These are phyloP conservation scores for Megalonaias nervosa DNA, from an alignment of 1,140 invertebrate species.

Conservation along the genomic window DNA sequence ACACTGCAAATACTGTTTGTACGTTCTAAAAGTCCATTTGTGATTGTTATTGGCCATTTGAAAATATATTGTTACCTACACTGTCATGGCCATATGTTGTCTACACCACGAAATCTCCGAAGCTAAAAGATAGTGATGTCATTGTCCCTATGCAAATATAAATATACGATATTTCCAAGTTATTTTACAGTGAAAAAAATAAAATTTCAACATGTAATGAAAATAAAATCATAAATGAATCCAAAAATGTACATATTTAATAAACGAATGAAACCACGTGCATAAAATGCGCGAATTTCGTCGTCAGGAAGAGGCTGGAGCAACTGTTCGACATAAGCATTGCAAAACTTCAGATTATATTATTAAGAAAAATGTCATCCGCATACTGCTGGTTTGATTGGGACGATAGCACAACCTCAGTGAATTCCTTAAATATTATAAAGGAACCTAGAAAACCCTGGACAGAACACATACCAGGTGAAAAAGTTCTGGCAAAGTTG, in stretches of 20 bases:
- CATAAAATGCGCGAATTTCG: background rate
- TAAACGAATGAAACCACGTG: background rate
- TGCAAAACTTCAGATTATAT: background rate
- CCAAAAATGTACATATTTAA: too few relatives aligned
- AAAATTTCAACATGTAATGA: too few relatives aligned
- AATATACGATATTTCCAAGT: slow-evolving; percentile 1
- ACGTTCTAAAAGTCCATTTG: background rate
- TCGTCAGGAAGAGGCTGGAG: background rate
- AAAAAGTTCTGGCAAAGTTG: slow-evolving; percentile 6
- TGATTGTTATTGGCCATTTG: too few relatives aligned
- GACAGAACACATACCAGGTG: background rate
- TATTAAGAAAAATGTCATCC: background rate
- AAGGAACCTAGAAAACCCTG: slow-evolving; percentile 5
- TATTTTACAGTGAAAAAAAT: too few relatives aligned
- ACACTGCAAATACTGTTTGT: slow-evolving; percentile 8
- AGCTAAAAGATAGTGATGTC: background rate
- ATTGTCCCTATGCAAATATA: background rate
- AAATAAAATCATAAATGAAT: too few relatives aligned
- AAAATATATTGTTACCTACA: background rate
- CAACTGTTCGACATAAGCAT: background rate
- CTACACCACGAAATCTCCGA: too few relatives aligned
- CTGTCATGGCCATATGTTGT: background rate
- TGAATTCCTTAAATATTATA: slow-evolving; percentile 12
- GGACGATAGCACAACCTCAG: slow-evolving; percentile 9
- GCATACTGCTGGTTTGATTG: slow-evolving; percentile 15